Percentiles rank a stretch among this genome's conserved stretches.
Evolutionary conservation across 2,888 invertebrate species (phyloP).

Genomic region (Seira ritae): DNA sequence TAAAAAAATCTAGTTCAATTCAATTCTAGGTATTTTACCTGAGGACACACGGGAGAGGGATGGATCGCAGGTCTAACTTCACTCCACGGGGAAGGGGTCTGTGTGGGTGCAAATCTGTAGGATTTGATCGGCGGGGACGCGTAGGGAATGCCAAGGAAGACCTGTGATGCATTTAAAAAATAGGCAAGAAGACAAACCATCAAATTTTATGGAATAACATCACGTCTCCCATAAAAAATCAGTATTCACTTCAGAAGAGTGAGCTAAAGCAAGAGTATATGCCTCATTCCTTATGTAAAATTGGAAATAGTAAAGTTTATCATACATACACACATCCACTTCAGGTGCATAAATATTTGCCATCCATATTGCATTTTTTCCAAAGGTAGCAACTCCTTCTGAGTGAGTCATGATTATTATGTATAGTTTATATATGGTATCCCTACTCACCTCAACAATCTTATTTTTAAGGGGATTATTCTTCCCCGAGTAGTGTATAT

Average conservation of each 20-base stretch:
- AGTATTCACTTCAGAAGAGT: no score
- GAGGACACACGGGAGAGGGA: constrained; percentile 72
- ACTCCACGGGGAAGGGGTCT: constrained; percentile 72
- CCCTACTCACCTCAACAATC: constrained; percentile 73
- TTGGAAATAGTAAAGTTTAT: not conserved
- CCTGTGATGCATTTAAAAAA: constrained; percentile 77
- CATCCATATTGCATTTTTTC: not conserved
- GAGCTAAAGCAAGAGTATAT: not conserved
- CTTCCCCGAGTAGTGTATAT: constrained; percentile 60
- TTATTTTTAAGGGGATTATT: constrained; percentile 72
- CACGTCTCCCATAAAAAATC: not conserved
- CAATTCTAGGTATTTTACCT: no score
- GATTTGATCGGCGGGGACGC: constrained; percentile 72
- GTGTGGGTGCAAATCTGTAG: constrained; percentile 71
- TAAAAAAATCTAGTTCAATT: constrained; percentile 54
- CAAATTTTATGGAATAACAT: not conserved
- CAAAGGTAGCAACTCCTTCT: no score
- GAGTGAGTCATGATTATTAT: no score
- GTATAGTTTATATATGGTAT: no score
- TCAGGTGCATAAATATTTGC: not conserved
- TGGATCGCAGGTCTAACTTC: constrained; percentile 69
- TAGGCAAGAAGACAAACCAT: not conserved
- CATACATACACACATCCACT: not conserved
- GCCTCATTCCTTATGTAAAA: not conserved
- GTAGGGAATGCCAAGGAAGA: constrained; percentile 82